Base-by-base conservation (phyloP, 2,888 invertebrate genomes). In the Neoascia interrupta region DNA sequence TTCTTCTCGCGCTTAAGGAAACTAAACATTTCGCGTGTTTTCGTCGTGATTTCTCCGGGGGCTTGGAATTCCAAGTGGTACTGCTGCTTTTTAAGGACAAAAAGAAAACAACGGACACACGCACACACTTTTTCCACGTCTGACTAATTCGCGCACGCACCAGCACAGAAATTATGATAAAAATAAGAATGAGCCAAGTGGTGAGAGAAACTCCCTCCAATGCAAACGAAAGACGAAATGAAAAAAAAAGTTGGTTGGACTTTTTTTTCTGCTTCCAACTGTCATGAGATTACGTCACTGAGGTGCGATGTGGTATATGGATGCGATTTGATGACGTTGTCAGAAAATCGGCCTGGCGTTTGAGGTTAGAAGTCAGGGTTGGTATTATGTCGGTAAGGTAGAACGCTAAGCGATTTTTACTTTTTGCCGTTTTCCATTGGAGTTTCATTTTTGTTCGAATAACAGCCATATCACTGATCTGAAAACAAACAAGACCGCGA, bases 1-100 rank as follows among this genome's bases (percentile, higher is more conserved):
- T 82, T 83, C 58, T 85, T 87, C 87, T 95, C 95, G 85, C 92
- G 93, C 85, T 91, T 93, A 83, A 96, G 89, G 93, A 95, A 96
- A 90, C 95, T 95, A 89, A 96, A 96, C 96, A 96, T 96, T 81
- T 63, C 63, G 70, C 63, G 56, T 70, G 31, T 45, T 39, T 58
- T 51, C 34, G 58, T 26, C 31, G 31, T 60, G 39, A 51, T 28
- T 58, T 13, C 28, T 34, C 41, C 18, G 49, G 36, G 31, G 34
- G 31, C 26, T n/a, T n/a, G n/a, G n/a, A 31, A 31, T 31, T 31
- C 4, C 8, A 31, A 37, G 23, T 26, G 26, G 1, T 56, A 11
- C 5, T 31, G 31, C 51, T 66, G 37, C 31, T 70, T 70, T 43
- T 58, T 39, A 45, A 47, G 64, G 64, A 64, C 51, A 72, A 72